Percentiles rank a stretch among this genome's conserved stretches.
Conservation (phyloP, 2,797 vertebrate species). For the Aulostomus chinensis region DNA sequence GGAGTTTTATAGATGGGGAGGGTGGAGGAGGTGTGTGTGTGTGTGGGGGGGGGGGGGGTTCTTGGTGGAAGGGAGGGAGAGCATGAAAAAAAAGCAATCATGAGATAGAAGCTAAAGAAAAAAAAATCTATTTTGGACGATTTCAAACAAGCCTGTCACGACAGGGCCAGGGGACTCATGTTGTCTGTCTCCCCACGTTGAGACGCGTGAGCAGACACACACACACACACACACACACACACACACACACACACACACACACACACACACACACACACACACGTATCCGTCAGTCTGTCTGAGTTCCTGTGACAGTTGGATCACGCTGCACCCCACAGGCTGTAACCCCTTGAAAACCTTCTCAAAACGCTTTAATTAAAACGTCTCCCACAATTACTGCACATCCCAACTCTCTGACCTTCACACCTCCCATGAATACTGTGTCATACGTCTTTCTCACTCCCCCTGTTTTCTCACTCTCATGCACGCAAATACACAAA, state of each 20-base stretch:
- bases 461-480: not conserved
- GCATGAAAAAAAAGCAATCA: slow-evolving; percentile 51
- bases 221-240: slow-evolving; percentile 16
- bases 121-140: slow-evolving; percentile 58
- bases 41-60: not conserved
- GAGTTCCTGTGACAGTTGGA: slow-evolving; percentile 77
- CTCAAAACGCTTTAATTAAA: slow-evolving; percentile 80
- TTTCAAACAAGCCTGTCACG: slow-evolving; percentile 71
- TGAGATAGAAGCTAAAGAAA: slow-evolving; percentile 33
- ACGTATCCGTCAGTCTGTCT: slow-evolving; percentile 58
- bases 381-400: slow-evolving; percentile 77
- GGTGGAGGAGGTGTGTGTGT: not conserved
- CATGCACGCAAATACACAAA: not conserved
- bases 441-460: slow-evolving; percentile 39
- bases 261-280: slow-evolving; percentile 23
- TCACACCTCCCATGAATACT: slow-evolving; percentile 65
- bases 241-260: slow-evolving; percentile 21
- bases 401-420: slow-evolving; percentile 70
- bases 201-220: slow-evolving; percentile 41
- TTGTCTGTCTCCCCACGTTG: slow-evolving; percentile 53
- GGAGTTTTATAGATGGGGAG: slow-evolving; percentile 13
- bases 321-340: slow-evolving; percentile 65
- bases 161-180: slow-evolving; percentile 47
- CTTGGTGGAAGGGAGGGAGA: slow-evolving; percentile 6
- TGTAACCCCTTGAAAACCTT: slow-evolving; percentile 71